Evolutionary conservation across 1,140 invertebrate species (phyloP).

Genomic region (Philaenus spumarius): DNA sequence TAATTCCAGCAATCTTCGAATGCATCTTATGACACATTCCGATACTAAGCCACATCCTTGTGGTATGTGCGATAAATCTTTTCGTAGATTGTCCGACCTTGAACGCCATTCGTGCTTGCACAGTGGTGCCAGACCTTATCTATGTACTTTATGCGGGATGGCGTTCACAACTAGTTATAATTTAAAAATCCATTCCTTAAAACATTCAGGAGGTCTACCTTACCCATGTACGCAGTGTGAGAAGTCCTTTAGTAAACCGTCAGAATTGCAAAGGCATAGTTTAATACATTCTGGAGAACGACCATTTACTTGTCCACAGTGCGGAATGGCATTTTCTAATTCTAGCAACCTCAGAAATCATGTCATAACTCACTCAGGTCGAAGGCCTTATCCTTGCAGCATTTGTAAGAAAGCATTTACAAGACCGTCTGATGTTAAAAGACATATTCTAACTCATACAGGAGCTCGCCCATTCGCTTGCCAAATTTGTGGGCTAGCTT

Average conservation of each 20-base stretch:
- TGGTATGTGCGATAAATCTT: conserved; percentile 37
- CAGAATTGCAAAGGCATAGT: conserved; percentile 28
- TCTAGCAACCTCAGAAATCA: conserved; percentile 50
- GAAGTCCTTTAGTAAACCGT: conserved; percentile 40
- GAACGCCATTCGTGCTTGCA: conserved; percentile 64
- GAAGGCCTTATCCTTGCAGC: conserved; percentile 55
- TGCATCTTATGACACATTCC: conserved; percentile 36
- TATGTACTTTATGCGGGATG: conserved; percentile 38
- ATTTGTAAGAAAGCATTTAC: conserved; percentile 54
- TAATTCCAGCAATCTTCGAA: conserved; percentile 27
- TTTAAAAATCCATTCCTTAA: conserved; percentile 39
- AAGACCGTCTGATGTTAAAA: conserved; percentile 50
- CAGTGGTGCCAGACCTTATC: conserved; percentile 61
- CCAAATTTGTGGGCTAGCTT: conserved; percentile 27
- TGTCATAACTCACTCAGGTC: conserved; percentile 53
- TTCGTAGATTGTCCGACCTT: conserved; percentile 48
- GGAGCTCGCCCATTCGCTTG: conserved; percentile 29
- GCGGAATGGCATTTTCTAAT: conserved; percentile 44
- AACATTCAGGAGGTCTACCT: conserved; percentile 46
- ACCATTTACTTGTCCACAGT: conserved; percentile 63
- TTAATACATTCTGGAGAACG: conserved; percentile 49
- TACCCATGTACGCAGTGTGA: conserved; percentile 51
- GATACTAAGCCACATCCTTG: conserved; percentile 46
- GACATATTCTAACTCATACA: conserved; percentile 42
- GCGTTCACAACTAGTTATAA: conserved; percentile 37